Conservation (phyloP, 2,113 vertebrate species). For the Athene noctua region DNA sequence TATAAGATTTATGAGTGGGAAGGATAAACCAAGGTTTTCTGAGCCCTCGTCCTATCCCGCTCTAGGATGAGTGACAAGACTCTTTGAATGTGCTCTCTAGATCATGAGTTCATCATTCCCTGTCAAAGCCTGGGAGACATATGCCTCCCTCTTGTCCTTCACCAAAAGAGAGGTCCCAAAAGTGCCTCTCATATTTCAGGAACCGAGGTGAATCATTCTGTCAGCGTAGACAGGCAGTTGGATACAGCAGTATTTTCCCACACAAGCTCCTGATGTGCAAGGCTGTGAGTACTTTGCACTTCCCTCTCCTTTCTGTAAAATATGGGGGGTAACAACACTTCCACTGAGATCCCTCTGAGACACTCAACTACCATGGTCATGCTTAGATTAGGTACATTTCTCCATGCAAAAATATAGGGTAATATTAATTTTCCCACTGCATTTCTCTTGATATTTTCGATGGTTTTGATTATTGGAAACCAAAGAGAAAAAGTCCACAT, state of each 20-base stretch:
- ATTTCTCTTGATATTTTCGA: background rate
- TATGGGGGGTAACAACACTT: background rate
- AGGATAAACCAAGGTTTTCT: background rate
- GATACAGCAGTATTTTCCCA: background rate
- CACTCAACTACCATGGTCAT: background rate
- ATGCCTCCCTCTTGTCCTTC: background rate
- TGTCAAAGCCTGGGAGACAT: background rate
- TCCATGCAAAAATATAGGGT: background rate
- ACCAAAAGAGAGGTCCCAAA: background rate
- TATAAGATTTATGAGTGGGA: background rate
- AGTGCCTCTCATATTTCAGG: background rate
- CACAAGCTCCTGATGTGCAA: background rate
- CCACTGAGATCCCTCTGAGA: background rate
- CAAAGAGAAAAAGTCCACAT: background rate
- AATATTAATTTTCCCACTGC: background rate
- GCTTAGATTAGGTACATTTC: background rate
- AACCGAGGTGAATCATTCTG: background rate
- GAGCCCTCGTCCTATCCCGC: rapidly evolving
- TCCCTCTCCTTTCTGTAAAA: background rate
- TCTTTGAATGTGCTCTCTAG: background rate
- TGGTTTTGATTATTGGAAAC: background rate
- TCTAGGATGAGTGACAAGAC: background rate
- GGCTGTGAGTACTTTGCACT: background rate
- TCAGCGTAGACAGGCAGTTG: background rate
- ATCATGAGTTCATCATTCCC: background rate